Percentiles rank a stretch among this genome's conserved stretches.
phyloP scores from a whole-genome alignment of 2,113 vertebrate genomes.

The Mus musculus region GRCm39 chr8:54463001-54463500 shows the following conservation, averaged over 20 bases:
- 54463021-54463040: constrained; percentile 23
- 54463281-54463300: neutral
- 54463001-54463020: constrained; percentile 56
- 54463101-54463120: constrained; percentile 57
- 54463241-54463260: neutral
- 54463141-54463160: constrained; percentile 33
- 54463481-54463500: neutral
- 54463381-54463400: neutral
- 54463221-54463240: neutral
- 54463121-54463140: constrained; percentile 40
- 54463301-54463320: neutral
- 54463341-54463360: neutral
- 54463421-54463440: neutral
- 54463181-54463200: constrained; percentile 2
- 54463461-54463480: neutral
- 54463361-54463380: neutral
- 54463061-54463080: constrained; percentile 37
- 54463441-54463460: neutral
- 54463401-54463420: neutral
- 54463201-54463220: neutral
- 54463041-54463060: constrained; percentile 42
- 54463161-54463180: neutral
- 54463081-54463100: constrained; percentile 54
- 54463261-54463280: constrained; percentile 8
- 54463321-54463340: neutral